These are phyloP conservation scores for Pristionchus mayeri DNA, from an alignment of 2,888 invertebrate species.

Conservation along the genomic window DNA sequence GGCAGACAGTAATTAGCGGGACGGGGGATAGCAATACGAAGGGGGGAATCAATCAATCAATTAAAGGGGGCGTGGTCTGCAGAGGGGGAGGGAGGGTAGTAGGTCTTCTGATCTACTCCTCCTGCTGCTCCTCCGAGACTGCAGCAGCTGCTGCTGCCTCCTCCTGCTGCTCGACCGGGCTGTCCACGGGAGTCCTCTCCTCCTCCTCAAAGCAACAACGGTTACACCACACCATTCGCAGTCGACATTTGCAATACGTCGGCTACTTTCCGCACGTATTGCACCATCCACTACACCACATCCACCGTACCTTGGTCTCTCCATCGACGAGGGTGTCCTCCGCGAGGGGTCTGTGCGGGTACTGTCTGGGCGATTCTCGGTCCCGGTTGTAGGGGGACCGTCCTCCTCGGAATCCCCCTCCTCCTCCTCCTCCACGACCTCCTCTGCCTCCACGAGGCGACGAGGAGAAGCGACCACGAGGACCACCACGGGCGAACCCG, in stretches of 20 bases:
- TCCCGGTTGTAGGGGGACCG: background rate
- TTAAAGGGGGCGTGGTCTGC: background rate
- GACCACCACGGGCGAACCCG: background rate
- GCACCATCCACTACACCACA: too few species aligned
- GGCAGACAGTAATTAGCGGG: background rate
- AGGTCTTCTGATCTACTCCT: background rate
- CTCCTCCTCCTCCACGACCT: slow-evolving; percentile 27
- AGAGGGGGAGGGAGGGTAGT: background rate
- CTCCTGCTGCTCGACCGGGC: background rate
- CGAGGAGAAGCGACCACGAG: background rate
- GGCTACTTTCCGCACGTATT: background rate
- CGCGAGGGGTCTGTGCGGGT: too few species aligned
- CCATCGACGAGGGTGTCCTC: background rate
- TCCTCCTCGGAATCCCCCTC: background rate
- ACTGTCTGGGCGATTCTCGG: background rate
- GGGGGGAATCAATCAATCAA: background rate
- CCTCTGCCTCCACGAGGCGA: slow-evolving; percentile 36
- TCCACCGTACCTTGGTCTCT: background rate
- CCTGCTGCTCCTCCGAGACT: background rate
- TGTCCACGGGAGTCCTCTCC: slow-evolving; percentile 22
- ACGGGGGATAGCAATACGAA: background rate
- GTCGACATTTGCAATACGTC: background rate
- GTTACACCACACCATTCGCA: background rate
- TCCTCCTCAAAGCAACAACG: background rate
- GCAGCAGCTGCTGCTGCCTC: too few species aligned